A percentile compares a stretch with the other conserved stretches of the same genome.
Conservation (phyloP, 2,797 vertebrate species). For the Dromococcyx pavoninus region DNA sequence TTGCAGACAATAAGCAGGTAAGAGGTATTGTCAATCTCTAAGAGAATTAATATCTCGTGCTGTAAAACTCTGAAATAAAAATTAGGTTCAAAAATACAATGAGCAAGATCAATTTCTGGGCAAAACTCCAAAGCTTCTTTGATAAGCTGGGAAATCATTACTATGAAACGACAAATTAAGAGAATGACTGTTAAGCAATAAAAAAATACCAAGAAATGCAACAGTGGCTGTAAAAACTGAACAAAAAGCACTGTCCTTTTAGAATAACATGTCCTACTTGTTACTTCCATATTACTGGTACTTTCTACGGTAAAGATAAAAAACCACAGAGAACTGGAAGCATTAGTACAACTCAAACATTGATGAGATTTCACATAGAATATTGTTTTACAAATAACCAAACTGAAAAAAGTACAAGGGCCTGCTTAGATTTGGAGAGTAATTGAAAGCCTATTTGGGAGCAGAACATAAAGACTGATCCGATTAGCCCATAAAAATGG, state of each 20-base stretch:
- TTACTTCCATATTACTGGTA: not conserved
- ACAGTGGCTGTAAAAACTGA: not conserved
- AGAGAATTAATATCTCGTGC: not conserved
- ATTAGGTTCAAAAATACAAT: not conserved
- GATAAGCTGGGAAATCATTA: not conserved
- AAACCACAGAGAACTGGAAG: not conserved
- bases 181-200: not conserved
- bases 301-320: not conserved
- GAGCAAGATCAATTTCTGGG: not conserved
- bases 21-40: not conserved
- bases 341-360: not conserved
- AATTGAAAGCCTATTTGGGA: not conserved
- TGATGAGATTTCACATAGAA: not conserved
- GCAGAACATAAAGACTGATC: not conserved
- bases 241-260: not conserved
- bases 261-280: not conserved
- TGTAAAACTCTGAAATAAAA: not conserved
- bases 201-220: not conserved
- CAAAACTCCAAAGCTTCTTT: not conserved
- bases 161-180: not conserved
- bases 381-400: not conserved
- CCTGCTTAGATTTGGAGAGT: not conserved
- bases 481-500: not conserved
- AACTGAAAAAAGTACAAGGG: not conserved
- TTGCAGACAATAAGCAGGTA: not conserved